Evolutionary conservation across 2,888 invertebrate species (phyloP).

Genomic region (Luperina nickerlii): DNA sequence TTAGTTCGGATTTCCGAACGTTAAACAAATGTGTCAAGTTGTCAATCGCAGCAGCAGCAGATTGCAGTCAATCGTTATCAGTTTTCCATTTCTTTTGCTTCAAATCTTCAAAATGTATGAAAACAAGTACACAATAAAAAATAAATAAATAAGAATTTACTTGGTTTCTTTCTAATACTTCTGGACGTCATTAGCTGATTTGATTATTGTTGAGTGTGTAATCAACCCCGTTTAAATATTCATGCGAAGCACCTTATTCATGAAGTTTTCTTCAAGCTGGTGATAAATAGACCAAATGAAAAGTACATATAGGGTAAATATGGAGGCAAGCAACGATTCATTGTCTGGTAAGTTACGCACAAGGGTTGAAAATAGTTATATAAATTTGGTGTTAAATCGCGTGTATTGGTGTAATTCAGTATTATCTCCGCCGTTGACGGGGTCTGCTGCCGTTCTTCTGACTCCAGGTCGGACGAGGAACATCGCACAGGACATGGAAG

Average conservation of each 20-base stretch:
- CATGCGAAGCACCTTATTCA: constrained; percentile 37
- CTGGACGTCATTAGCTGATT: background rate
- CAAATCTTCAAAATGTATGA: constrained; percentile 53
- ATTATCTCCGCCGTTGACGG: constrained; percentile 78
- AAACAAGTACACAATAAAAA: constrained; percentile 38
- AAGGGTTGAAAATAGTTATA: constrained; percentile 36
- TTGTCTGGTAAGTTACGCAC: constrained; percentile 79
- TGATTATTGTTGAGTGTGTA: constrained; percentile 15
- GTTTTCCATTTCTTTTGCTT: constrained; percentile 46
- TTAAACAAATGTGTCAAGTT: constrained; percentile 45
- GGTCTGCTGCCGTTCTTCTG: constrained; percentile 91
- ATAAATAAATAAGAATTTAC: constrained; percentile 18
- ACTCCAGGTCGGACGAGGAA: constrained; percentile 94
- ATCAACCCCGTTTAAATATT: constrained; percentile 46
- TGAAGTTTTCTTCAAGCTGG: constrained; percentile 47
- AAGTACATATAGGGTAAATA: constrained; percentile 68
- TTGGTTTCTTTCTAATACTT: constrained; percentile 1
- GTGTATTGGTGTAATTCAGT: constrained; percentile 74
- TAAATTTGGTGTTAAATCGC: constrained; percentile 46
- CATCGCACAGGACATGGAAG: constrained; percentile 96
- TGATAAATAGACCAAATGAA: constrained; percentile 54
- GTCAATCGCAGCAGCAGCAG: constrained; percentile 50
- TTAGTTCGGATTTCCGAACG: constrained; percentile 46
- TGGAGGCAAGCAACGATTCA: constrained; percentile 86
- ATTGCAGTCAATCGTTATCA: constrained; percentile 62